Evolutionary conservation across 2,797 vertebrate species (phyloP).

Genomic region (Dicrostonyx torquatus): DNA sequence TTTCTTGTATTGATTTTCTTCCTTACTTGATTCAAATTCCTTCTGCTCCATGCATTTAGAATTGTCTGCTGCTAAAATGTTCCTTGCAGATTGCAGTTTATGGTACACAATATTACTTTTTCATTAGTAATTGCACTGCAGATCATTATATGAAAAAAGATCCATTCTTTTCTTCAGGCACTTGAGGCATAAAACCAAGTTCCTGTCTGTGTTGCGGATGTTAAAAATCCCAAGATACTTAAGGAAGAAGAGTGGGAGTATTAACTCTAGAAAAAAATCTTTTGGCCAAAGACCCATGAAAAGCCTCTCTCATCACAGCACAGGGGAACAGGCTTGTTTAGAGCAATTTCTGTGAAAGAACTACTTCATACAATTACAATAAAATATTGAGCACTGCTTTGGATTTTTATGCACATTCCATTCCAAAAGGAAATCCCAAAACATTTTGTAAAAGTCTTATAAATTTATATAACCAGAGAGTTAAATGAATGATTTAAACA

Average conservation of each 20-base stretch:
- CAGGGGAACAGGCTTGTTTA: constrained; percentile 81
- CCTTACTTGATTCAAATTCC: constrained; percentile 85
- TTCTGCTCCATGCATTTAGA: constrained; percentile 78
- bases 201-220: constrained; percentile 90
- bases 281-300: constrained; percentile 87
- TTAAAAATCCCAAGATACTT: constrained; percentile 90
- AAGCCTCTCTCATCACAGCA: constrained; percentile 84
- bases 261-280: constrained; percentile 86
- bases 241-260: constrained; percentile 89
- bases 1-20: constrained; percentile 71
- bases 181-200: constrained; percentile 90
- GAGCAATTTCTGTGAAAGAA: constrained; percentile 84
- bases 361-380: constrained; percentile 85
- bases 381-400: constrained; percentile 85
- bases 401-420: constrained; percentile 74
- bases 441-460: constrained; percentile 71
- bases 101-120: constrained; percentile 87
- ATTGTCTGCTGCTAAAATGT: constrained; percentile 78
- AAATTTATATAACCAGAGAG: constrained; percentile 74
- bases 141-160: constrained; percentile 89
- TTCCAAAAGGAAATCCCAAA: constrained; percentile 78
- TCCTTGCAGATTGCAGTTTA: constrained; percentile 85
- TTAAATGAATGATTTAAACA: constrained; percentile 79
- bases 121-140: constrained; percentile 88
- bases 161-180: constrained; percentile 88